phyloP scores from a whole-genome alignment of 2,888 invertebrate species.

The Caenorhabditis sp. region DNA sequence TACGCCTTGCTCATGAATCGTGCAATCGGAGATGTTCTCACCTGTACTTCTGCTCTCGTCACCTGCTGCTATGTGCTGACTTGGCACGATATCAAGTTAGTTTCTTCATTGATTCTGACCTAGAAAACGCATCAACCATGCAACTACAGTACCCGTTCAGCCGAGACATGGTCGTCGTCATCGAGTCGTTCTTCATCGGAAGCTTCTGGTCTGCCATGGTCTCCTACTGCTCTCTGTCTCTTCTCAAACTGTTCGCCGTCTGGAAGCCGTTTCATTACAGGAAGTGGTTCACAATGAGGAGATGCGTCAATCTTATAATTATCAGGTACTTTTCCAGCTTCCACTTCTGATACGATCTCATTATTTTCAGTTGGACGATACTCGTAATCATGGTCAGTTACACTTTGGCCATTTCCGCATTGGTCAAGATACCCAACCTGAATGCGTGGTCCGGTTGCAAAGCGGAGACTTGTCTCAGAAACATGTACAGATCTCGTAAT shows the following conservation, averaged over 20 bases:
- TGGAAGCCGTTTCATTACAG: slow-evolving; percentile 79
- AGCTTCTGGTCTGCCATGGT: slow-evolving; percentile 80
- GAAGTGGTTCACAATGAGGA: slow-evolving; percentile 78
- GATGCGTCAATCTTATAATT: slow-evolving; percentile 78
- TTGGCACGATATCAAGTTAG: slow-evolving; percentile 77
- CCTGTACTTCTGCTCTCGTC: slow-evolving; percentile 73
- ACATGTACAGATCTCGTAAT: slow-evolving; percentile 71
- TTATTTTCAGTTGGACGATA: slow-evolving; percentile 75
- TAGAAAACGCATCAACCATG: no score
- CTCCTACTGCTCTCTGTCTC: slow-evolving; percentile 75
- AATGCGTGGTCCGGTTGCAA: slow-evolving; percentile 79
- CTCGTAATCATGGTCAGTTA: slow-evolving; percentile 75
- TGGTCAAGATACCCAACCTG: slow-evolving; percentile 77
- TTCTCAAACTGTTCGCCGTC: slow-evolving; percentile 79
- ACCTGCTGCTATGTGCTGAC: slow-evolving; percentile 73
- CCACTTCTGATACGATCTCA: background rate
- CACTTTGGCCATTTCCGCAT: slow-evolving; percentile 73
- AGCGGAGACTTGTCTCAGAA: slow-evolving; percentile 78
- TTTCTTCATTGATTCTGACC: background rate
- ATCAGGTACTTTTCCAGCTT: slow-evolving; percentile 61
- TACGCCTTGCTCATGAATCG: slow-evolving; percentile 81
- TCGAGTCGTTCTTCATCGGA: slow-evolving; percentile 79
- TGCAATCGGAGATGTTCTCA: slow-evolving; percentile 79
- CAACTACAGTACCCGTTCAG: slow-evolving; percentile 61
- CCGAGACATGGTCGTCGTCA: slow-evolving; percentile 75